Base-by-base conservation (phyloP, 2,113 vertebrate genomes). In the Sterna hirundo region DNA sequence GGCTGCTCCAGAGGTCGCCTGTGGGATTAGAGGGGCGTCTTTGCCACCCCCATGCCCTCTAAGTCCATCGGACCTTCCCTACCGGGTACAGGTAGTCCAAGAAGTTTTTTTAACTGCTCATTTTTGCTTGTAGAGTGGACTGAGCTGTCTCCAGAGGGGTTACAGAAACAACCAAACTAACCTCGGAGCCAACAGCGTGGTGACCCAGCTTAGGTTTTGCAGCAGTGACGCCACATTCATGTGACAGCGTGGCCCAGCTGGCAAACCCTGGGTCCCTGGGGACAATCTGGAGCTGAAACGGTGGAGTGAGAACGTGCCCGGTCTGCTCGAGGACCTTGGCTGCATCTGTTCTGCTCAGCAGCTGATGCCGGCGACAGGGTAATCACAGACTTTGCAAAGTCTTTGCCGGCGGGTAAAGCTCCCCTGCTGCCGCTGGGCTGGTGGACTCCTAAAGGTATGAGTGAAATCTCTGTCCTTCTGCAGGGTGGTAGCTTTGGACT, bases 181-280 rank as follows among this genome's bases (percentile, higher is more conserved):
- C 23, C 70, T 34, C 0, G 2, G 51, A 65, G 49, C 14, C 68
- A 18, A 0, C 4, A 38, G 32, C 20, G 0, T 3, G 5, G 19
- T 23, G 85, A 15, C 2, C 8, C 5, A 22, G 42, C 32, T 38
- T 42, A 42, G 30, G 17, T 7, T 18, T 26, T 51, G 74, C 54
- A 47, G 5, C 44, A 49, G 64, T 27, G 8, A 11, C 49, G 75
- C 25, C 47, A 18, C 18, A 1, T 58, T 44, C 1, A 0, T 2
- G 10, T 10, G 58, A 38, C 40, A n/a, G 0, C 2, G 5, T 10
- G 49, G 0, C 23, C 27, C 65, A 71, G 42, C 38, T 54, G 55
- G 26, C 44, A 47, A 70, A 6, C 1, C 12, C 46, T 27, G 49
- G 4, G 1, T 47, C 44, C 38, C 58, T n/a, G 57, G 23, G 58